Evolutionary conservation across 2,888 invertebrate species (phyloP).

Genomic region (Drosophila anomalata): DNA sequence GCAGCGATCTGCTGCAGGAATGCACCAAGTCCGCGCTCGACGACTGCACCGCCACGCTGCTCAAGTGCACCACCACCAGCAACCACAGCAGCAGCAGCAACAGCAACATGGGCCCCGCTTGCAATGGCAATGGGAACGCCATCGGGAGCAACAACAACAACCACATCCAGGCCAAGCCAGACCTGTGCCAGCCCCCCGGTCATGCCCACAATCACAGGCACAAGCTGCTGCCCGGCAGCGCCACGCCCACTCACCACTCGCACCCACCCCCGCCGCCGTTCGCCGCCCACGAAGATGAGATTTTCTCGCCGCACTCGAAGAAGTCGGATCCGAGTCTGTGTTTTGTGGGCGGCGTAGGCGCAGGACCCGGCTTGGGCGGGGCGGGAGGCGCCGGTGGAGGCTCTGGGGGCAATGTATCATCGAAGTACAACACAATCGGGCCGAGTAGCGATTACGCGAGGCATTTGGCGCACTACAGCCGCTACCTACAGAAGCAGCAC

Average conservation of each 20-base stretch:
- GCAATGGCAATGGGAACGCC: slow-evolving; percentile 3
- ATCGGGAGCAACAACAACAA: slow-evolving; percentile 27
- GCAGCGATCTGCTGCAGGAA: slow-evolving; percentile 74
- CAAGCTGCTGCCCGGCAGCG: slow-evolving; percentile 28
- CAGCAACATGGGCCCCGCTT: slow-evolving; percentile 45
- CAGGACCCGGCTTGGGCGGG: slow-evolving; percentile 47
- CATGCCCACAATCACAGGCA: slow-evolving; percentile 41
- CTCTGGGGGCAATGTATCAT: slow-evolving; percentile 46
- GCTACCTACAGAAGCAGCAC: slow-evolving; percentile 77
- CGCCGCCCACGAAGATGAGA: slow-evolving; percentile 77
- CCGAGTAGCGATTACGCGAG: slow-evolving; percentile 83
- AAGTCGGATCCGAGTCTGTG: slow-evolving; percentile 79
- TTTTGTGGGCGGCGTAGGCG: slow-evolving; percentile 62
- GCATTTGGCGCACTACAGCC: slow-evolving; percentile 80
- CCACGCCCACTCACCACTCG: slow-evolving; percentile 8
- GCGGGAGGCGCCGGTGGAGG: slow-evolving; percentile 45
- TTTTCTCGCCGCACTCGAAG: slow-evolving; percentile 74
- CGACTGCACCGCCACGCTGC: slow-evolving; percentile 82
- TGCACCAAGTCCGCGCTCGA: slow-evolving; percentile 80
- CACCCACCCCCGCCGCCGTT: slow-evolving; percentile 56
- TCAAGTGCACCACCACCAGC: slow-evolving; percentile 80
- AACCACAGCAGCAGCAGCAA: slow-evolving; percentile 42
- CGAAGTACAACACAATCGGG: slow-evolving; percentile 84
- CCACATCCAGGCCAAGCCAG: slow-evolving; percentile 58
- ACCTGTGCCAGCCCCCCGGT: slow-evolving; percentile 56